Conservation (phyloP, 2,888 invertebrate species). For the Anodontia alba region DNA sequence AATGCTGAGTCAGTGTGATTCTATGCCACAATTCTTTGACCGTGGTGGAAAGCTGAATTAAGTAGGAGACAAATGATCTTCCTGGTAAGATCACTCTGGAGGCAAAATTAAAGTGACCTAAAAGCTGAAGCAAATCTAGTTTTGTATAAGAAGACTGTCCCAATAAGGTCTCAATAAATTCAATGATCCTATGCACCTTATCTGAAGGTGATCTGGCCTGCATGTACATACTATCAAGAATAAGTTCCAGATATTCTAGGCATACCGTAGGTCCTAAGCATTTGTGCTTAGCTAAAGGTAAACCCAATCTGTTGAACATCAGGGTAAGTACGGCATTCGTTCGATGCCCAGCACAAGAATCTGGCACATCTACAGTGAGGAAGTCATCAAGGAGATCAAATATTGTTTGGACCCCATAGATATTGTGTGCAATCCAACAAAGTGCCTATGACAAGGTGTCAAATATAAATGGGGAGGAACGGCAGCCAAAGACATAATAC, state of each 20-base stretch:
- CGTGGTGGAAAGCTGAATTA: too few species aligned
- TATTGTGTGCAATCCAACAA: slow-evolving; percentile 46
- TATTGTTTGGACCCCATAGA: slow-evolving; percentile 34
- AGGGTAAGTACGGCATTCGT: slow-evolving; percentile 40
- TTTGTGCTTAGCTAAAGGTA: slow-evolving; percentile 47
- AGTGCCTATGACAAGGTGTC: slow-evolving; percentile 38
- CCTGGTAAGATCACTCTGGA: too few species aligned
- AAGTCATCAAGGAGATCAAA: too few species aligned
- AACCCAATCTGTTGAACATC: slow-evolving; percentile 41
- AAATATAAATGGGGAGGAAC: too few species aligned
- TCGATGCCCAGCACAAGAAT: slow-evolving; percentile 24
- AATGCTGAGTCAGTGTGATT: too few species aligned
- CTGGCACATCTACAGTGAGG: slow-evolving; percentile 41
- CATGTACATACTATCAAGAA: slow-evolving; percentile 50
- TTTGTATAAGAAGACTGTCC: not conserved
- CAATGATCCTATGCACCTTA: slow-evolving; percentile 35
- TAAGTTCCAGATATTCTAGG: slow-evolving; percentile 52
- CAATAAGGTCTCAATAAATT: not conserved
- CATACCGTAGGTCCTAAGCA: slow-evolving; percentile 36
- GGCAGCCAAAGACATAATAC: slow-evolving; percentile 44
- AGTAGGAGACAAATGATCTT: too few species aligned
- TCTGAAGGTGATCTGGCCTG: slow-evolving; percentile 38
- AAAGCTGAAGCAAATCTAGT: not conserved
- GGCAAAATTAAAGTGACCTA: not conserved
- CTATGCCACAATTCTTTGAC: too few species aligned